phyloP scores from a whole-genome alignment of 2,797 vertebrate species.

The Catharus ustulatus region DNA sequence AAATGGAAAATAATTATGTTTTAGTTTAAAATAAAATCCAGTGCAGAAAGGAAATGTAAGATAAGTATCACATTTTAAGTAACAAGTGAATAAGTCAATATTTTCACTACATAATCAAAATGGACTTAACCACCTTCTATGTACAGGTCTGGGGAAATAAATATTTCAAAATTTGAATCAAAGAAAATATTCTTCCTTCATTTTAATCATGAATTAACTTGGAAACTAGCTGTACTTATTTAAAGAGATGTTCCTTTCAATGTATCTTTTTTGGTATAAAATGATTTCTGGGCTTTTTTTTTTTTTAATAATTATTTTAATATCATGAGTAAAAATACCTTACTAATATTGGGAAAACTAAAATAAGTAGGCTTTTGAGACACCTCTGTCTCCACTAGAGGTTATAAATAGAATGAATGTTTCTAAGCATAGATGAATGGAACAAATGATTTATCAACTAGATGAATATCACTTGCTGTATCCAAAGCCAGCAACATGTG shows the following conservation, averaged over 20 bases:
- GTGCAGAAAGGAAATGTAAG: slow-evolving; percentile 54
- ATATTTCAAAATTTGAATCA: slow-evolving; percentile 11
- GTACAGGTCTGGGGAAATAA: slow-evolving; percentile 8
- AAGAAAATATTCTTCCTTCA: background rate
- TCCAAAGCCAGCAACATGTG: background rate
- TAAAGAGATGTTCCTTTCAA: background rate
- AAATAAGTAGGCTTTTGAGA: background rate
- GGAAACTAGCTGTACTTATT: background rate
- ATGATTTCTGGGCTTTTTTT: accelerated
- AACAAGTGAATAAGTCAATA: slow-evolving; percentile 3
- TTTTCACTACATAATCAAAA: slow-evolving; percentile 52
- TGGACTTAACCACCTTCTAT: background rate
- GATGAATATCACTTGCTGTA: background rate
- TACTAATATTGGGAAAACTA: background rate
- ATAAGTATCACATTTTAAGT: slow-evolving; percentile 16
- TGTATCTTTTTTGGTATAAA: background rate
- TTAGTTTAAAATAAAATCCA: slow-evolving; percentile 21
- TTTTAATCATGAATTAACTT: background rate
- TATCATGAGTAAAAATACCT: background rate
- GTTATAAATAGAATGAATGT: background rate
- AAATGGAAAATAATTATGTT: slow-evolving; percentile 16
- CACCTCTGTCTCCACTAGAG: background rate
- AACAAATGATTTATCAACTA: background rate
- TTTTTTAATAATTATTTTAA: background rate
- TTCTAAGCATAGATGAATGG: background rate